Evolutionary conservation across 2,797 vertebrate species (phyloP).

Genomic region (Tragopan temminckii): DNA sequence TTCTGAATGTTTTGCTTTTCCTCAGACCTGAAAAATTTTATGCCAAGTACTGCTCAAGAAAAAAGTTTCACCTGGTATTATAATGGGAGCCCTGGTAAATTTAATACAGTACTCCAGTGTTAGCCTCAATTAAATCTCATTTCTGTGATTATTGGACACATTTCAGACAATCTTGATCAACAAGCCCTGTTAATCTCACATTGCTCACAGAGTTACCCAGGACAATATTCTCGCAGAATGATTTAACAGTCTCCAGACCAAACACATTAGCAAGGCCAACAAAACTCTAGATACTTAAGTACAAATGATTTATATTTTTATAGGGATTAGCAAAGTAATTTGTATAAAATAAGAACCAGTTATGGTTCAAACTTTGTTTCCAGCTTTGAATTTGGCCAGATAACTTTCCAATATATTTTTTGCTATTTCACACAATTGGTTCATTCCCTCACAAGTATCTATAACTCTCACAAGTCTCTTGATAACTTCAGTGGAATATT

Average conservation of each 20-base stretch:
- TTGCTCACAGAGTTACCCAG: conserved; percentile 49
- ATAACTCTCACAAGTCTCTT: background rate
- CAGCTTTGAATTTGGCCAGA: background rate
- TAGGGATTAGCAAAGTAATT: background rate
- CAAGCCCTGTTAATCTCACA: conserved; percentile 44
- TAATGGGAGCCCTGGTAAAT: conserved; percentile 60
- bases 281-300: conserved; percentile 25
- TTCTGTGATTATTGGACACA: conserved; percentile 66
- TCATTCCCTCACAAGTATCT: background rate
- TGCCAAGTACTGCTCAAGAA: conserved; percentile 17
- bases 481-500: background rate
- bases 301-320: background rate
- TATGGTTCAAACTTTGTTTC: background rate
- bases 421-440: background rate
- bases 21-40: conserved; percentile 43
- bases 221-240: conserved; percentile 30
- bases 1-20: conserved; percentile 52
- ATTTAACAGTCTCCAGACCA: conserved; percentile 48
- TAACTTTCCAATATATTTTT: background rate
- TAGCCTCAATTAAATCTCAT: conserved; percentile 67
- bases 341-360: background rate
- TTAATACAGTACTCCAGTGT: conserved; percentile 31
- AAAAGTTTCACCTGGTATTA: conserved; percentile 55
- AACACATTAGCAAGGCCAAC: conserved; percentile 19
- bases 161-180: conserved; percentile 72